phyloP scores from a whole-genome alignment of 1,140 invertebrate species.

The Ladona fulva region DNA sequence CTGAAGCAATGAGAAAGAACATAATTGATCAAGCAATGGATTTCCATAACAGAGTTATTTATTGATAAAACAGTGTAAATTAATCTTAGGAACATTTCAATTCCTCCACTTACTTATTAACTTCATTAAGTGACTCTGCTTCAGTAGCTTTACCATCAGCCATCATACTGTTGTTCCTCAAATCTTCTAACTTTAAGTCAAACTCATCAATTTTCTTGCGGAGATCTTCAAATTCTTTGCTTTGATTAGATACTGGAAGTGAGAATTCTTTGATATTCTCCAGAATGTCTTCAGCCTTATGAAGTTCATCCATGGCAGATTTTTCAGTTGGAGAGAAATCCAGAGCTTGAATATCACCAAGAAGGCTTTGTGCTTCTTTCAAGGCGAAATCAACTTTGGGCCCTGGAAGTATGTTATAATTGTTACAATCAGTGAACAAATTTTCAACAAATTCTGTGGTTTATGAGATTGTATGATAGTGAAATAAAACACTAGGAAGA shows the following conservation, averaged over 20 bases:
- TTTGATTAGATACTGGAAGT: constrained; percentile 53
- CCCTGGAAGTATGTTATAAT: too few species aligned
- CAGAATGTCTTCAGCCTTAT: constrained; percentile 53
- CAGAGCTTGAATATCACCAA: constrained; percentile 53
- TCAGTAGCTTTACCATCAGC: constrained; percentile 49
- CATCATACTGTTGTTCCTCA: constrained; percentile 54
- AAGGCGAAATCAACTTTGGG: constrained; percentile 69
- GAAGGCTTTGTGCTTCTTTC: constrained; percentile 57
- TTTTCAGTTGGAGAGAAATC: constrained; percentile 38
- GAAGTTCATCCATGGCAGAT: constrained; percentile 45
- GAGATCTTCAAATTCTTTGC: constrained; percentile 41
- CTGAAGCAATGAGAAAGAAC: constrained; percentile 13
- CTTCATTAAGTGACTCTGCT: constrained; percentile 52
- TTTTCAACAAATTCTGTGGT: too few species aligned
- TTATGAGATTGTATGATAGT: too few species aligned
- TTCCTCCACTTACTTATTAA: constrained; percentile 32
- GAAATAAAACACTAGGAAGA: too few species aligned
- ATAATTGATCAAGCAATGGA: neutral
- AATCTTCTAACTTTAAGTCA: constrained; percentile 58
- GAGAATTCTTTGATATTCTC: constrained; percentile 56
- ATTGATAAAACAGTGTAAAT: neutral
- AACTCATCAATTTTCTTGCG: constrained; percentile 50
- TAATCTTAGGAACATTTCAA: neutral
- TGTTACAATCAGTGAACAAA: too few species aligned
- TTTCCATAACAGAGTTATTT: too few species aligned